Evolutionary conservation across 2,797 vertebrate genomes (phyloP), one percentile per base, ranked within the genome.

Genomic region (Lithobates pipiens): DNA sequence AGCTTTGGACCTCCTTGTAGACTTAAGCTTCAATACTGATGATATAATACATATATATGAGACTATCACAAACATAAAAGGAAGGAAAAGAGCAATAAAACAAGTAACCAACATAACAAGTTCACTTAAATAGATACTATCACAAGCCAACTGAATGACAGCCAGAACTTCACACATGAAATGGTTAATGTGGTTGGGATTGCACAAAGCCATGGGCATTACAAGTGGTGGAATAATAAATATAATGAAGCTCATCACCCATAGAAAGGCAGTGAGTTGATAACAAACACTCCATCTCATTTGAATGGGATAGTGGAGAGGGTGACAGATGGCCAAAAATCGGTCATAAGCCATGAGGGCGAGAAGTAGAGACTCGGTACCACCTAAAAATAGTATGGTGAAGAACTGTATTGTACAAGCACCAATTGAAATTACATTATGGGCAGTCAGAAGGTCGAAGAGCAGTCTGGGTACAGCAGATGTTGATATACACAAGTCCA

Each of bases 331-430:
- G 76, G 61, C 76, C 3, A 67, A 25, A 44, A 42, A 78, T 39
- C 76, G 34, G 23, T 78, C 76, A 67, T 78, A 78, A 44, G 76
- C 76, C 76, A 78, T 79, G 27, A 79, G 77, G 39, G 77, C 77
- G 2, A 79, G 77, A 18, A 79, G 77, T 2, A 79, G 42, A 54
- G 36, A 32, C 23, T 79, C 63, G 0, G 77, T 79, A 7, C 77
- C 77, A 6, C 39, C 25, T 39, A 79, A 46, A 69, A 46, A 5
- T 46, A 79, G 39, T 13, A 79, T 46, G 10, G 8, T 50, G 10
- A 46, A 50, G 9, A 42, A 69, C 18, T 79, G 77, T 11, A 79
- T 11, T 68, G 65, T n/a, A 34, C 77, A 79, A 39, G 39, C 16
- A 5, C 8, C n/a, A 11, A 69, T 18, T 3, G 77, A 79, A 25